Evolutionary conservation across 2,113 vertebrate genomes (phyloP), one percentile per base, ranked within the genome.

Genomic region (Misgurnus mizolepis): DNA sequence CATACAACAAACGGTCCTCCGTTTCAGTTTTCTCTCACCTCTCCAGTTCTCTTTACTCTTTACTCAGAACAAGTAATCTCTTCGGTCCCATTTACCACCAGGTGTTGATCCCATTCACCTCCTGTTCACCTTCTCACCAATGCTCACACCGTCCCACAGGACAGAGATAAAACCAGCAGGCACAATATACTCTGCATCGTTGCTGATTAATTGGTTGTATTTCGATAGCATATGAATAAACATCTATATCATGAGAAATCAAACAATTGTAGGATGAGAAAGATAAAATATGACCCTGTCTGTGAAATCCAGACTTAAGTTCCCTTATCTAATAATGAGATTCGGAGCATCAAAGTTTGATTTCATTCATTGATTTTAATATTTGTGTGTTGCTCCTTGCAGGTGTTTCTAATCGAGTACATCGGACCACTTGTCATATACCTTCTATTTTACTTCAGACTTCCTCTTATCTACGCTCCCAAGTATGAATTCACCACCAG

Each of bases 401-500:
- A 98, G 96, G 96, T 98, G 67, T 98, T 98, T 89, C 91, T 98
- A 62, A 90, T 94, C 0, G 96, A 98, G 84, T 97, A 96, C 0
- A 91, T 90, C 0, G 96, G 96, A 6, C 96, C 96, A 0, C 92
- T 98, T 17, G 83, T 96, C 82, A 94, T 98, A 80, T 98, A 97
- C 84, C 86, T 98, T 84, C 94, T 96, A 88, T 97, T 98, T 88
- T 98, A 97, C 87, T 96, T 96, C 86, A 93, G 95, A 6, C 93
- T 96, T 9, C 95, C 95, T 56, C 95, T 98, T 87, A 95, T 97
- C 86, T 98, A 98, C 2, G 90, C 93, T 40, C 92, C 90, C 9
- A 96, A 94, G 83, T 92, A 96, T 0, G 95, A 96, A 90, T 96
- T 96, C 91, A 95, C 93, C 67, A 93, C 90, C 87, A 97, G 95